phyloP scores from a whole-genome alignment of 2,888 invertebrate species.

The Timema podura region DNA sequence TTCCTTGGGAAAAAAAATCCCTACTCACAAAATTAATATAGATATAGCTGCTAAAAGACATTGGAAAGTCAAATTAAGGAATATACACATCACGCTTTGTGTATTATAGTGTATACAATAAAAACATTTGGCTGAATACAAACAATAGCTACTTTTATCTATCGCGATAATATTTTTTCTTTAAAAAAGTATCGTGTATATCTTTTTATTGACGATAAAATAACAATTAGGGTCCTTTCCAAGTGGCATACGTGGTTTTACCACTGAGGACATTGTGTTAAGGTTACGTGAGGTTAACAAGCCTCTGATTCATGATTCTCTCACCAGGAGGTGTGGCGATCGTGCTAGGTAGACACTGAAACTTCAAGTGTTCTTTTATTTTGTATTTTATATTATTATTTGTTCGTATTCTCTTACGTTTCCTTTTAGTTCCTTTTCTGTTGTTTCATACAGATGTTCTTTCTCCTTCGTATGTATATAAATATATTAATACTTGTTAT shows the following conservation, averaged over 20 bases:
- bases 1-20: too few species aligned
- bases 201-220: not conserved
- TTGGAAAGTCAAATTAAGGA: too few species aligned
- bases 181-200: too few species aligned
- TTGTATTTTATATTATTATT: not conserved
- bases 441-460: not conserved
- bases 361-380: conserved; percentile 19
- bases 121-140: too few species aligned
- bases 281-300: conserved; percentile 31
- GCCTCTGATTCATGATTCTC: conserved; percentile 30
- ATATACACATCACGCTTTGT: too few species aligned
- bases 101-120: too few species aligned
- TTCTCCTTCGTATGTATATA: too few species aligned
- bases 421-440: not conserved
- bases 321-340: conserved; percentile 26
- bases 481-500: too few species aligned
- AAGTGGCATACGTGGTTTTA: not conserved
- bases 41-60: too few species aligned
- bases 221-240: conserved; percentile 12
- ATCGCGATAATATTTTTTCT: too few species aligned
- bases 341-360: conserved; percentile 23
- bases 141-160: too few species aligned
- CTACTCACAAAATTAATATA: too few species aligned
- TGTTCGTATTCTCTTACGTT: not conserved
- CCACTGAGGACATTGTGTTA: not conserved